Base-by-base conservation (phyloP, 2,888 invertebrate genomes). In the Sepioteuthis lessoniana region DNA sequence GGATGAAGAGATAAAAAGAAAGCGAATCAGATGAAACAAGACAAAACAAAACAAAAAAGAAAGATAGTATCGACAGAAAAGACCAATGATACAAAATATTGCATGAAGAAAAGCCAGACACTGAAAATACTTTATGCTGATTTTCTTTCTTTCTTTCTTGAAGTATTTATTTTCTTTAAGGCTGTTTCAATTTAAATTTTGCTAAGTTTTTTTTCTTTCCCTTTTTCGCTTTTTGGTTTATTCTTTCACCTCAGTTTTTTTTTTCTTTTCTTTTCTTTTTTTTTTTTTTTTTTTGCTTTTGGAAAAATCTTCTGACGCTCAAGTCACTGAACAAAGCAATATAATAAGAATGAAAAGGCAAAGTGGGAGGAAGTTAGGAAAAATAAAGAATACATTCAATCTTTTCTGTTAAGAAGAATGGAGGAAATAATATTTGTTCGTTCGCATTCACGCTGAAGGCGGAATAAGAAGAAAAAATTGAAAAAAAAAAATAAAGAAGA, bases 381-480 rank as follows among this genome's bases (percentile, higher is more conserved):
- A n/a, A 76, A 76, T 76, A 76, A 76, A 76, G 76, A 76, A 76
- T 76, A 76, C 16, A 76, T 76, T 76, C 76, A 76, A 76, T n/a
- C n/a, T n/a, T n/a, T 76, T n/a, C 76, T 16, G 19, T 76, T n/a
- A 5, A 8, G n/a, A 76, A 76, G 76, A 76, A 76, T 76, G n/a
- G 76, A 76, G 76, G n/a, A 76, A 76, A 76, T n/a, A 76, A 76
- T 76, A 76, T 76, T 76, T 76, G 76, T 76, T 76, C 35, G 76
- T 76, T 35, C 76, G 35, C 76, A 76, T 76, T n/a, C n/a, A 76
- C 76, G 76, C 76, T 16, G 76, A 76, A 76, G 76, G 76, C 76
- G 76, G 16, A 76, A n/a, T 76, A 35, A n/a, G 1, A 76, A n/a
- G 16, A 76, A n/a, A 76, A 16, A 76, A 76, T n/a, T n/a, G 7